phyloP scores from a whole-genome alignment of 2,888 invertebrate genomes.

The Mesochorus sp. region DNA sequence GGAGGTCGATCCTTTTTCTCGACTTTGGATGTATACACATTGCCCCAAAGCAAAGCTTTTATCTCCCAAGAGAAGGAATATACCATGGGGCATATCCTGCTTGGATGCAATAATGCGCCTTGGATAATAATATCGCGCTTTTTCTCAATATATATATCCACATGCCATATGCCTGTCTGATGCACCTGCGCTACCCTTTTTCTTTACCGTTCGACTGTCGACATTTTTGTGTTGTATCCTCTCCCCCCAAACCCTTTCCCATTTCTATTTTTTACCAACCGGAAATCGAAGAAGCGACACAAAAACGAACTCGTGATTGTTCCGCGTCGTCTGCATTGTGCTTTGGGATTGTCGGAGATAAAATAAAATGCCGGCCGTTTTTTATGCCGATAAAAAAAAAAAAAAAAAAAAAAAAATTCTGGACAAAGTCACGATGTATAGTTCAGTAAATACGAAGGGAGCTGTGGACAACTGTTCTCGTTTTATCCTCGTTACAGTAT shows the following conservation, averaged over 20 bases:
- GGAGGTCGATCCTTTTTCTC: constrained; percentile 2
- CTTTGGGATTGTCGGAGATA: constrained; percentile 16
- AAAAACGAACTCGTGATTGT: constrained; percentile 32
- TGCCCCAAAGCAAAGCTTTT: constrained; percentile 17
- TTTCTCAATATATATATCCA: neutral
- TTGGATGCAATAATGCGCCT: constrained; percentile 32
- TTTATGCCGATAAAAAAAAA: constrained; percentile 44
- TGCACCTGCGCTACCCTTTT: constrained; percentile 34
- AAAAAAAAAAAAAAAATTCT: too few relatives aligned
- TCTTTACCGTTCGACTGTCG: neutral
- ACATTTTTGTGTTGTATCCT: neutral
- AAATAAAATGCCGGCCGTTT: constrained; percentile 32
- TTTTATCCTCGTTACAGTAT: constrained; percentile 49
- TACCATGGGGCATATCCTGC: too few relatives aligned
- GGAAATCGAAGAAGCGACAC: constrained; percentile 49
- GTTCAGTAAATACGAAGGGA: neutral
- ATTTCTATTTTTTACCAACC: constrained; percentile 14
- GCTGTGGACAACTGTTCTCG: constrained; percentile 34
- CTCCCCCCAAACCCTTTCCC: neutral
- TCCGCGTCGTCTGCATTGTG: constrained; percentile 25
- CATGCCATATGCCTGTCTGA: neutral
- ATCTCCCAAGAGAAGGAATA: neutral
- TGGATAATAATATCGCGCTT: constrained; percentile 23
- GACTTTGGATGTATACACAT: too few relatives aligned
- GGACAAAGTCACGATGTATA: constrained; percentile 28